phyloP scores from a whole-genome alignment of 2,797 vertebrate genomes.

The Cirrhinus molitorella region DNA sequence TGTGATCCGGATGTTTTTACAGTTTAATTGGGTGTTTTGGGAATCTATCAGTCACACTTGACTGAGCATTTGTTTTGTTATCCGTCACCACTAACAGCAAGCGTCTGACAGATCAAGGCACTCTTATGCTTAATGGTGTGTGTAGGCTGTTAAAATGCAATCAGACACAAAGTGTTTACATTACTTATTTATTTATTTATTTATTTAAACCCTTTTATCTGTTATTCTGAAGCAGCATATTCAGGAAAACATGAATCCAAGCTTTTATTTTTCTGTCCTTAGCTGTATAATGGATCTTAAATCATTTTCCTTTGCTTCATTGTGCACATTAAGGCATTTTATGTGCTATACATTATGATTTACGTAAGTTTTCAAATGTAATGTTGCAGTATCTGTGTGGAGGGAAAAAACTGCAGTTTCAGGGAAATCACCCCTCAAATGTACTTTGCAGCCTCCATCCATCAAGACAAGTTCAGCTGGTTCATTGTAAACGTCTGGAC shows the following conservation, averaged over 20 bases:
- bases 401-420: not conserved
- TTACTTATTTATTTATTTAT: conserved; percentile 67
- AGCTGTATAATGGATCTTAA: not conserved
- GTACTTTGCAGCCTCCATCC: not conserved
- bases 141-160: conserved; percentile 68
- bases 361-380: not conserved
- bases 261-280: conserved; percentile 27
- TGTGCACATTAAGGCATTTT: not conserved
- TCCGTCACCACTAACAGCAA: conserved; percentile 54
- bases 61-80: conserved; percentile 63
- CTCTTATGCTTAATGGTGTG: conserved; percentile 70
- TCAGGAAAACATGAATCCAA: not conserved
- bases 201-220: conserved; percentile 14
- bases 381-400: not conserved
- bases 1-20: conserved; percentile 16
- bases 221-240: conserved; percentile 5
- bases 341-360: not conserved
- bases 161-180: conserved; percentile 61
- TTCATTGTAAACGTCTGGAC: conserved; percentile 36
- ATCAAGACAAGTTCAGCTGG: conserved; percentile 36
- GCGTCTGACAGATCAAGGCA: conserved; percentile 64
- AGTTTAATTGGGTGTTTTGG: conserved; percentile 49
- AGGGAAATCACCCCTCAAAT: not conserved
- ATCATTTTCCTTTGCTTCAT: not conserved
- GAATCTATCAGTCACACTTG: conserved; percentile 57